These are phyloP conservation scores for Paedocypris micromegethes DNA, from an alignment of 2,797 vertebrate species.

Conservation along the genomic window DNA sequence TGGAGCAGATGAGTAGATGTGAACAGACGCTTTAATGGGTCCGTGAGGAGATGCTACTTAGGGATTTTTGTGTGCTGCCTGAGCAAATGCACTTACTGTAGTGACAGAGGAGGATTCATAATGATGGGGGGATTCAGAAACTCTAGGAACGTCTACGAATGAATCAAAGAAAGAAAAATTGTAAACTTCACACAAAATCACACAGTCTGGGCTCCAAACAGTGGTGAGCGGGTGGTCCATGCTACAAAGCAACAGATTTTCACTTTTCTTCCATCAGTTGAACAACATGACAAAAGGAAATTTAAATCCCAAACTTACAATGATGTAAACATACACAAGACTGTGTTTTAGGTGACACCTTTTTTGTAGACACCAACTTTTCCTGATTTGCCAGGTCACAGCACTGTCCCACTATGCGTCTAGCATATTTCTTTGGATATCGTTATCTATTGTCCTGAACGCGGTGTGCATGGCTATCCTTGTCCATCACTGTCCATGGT, in stretches of 20 bases:
- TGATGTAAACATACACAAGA: too few species aligned
- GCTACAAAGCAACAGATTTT: too few species aligned
- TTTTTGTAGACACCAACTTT: conserved; percentile 1
- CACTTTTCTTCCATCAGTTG: too few species aligned
- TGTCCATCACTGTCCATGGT: too few species aligned
- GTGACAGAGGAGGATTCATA: not conserved
- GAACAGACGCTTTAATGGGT: conserved; percentile 27
- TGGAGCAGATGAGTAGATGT: conserved; percentile 20
- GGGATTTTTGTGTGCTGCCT: not conserved
- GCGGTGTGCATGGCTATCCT: conserved; percentile 18
- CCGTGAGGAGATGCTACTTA: conserved; percentile 9
- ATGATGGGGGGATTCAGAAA: not conserved
- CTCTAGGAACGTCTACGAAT: too few species aligned
- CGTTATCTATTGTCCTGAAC: conserved; percentile 37
- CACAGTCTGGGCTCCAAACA: too few species aligned
- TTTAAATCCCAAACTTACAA: too few species aligned
- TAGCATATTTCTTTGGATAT: conserved; percentile 21
- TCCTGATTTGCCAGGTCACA: conserved; percentile 31
- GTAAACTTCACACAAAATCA: too few species aligned
- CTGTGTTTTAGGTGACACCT: too few species aligned
- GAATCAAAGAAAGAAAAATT: too few species aligned
- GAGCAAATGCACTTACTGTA: not conserved
- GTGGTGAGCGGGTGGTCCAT: too few species aligned
- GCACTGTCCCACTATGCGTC: conserved; percentile 23
- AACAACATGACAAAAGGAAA: too few species aligned